Evolutionary conservation across 2,888 invertebrate species (phyloP), one percentile per base, ranked within the genome.

Genomic region (Megalurothrips usitatus): DNA sequence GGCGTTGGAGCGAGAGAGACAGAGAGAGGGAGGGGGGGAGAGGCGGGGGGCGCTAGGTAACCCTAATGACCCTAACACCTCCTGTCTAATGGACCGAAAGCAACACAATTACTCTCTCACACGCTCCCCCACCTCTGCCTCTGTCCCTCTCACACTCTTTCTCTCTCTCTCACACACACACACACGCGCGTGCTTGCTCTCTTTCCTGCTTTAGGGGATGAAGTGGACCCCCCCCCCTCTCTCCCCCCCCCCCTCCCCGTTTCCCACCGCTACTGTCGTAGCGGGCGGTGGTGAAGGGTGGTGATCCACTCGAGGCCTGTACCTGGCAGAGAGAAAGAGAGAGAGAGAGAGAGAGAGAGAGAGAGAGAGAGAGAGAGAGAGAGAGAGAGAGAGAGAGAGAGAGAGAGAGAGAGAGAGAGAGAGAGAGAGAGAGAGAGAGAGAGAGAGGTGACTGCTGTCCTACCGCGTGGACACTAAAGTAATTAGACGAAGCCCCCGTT

Each of bases 51-150:
- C 17, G 52, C 0, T n/a, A n/a, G 58, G 17, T 75, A 17, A 58
- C 19, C 58, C 68, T 75, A 75, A 75, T 75, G 68, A 75, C 68
- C 12, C 68, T 75, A 75, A 75, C 68, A 75, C 68, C 68, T 75
- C 68, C 23, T 75, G 68, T 75, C 68, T 75, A 75, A 75, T 75
- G 68, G 68, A 75, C 68, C 68, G 68, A 26, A 75, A 26, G 68
- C 23, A 75, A 75, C 68, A 75, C 23, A 75, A 75, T 75, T 75
- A 75, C 68, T 75, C 58, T 58, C 58, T 58, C 58, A 14, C 19
- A 14, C 19, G 11, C 58, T 14, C 58, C 6, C 58, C 14, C 58
- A 14, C 58, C 58, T 17, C 19, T 19, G 0, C 14, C 19, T 58
- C 58, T 2, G 2, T 43, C 34, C 3, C 34, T 43, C 34, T 43